phyloP scores from a whole-genome alignment of 2,113 vertebrate genomes.

The Addax nasomaculatus region DNA sequence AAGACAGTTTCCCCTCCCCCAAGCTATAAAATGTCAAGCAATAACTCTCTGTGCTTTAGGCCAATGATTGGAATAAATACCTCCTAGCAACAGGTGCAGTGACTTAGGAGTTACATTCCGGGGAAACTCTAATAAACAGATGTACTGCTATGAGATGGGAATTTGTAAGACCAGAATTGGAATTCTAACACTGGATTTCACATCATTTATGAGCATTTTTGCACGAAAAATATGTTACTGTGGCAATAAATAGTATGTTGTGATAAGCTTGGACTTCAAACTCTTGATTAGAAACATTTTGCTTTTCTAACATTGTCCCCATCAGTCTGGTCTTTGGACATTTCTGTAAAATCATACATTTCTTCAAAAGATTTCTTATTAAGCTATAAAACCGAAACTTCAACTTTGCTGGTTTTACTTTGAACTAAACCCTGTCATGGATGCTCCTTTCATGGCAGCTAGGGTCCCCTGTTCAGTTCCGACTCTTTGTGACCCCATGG shows the following conservation, averaged over 20 bases:
- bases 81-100: constrained; percentile 79
- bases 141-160: constrained; percentile 60
- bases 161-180: constrained; percentile 33
- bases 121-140: constrained; percentile 73
- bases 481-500: not conserved
- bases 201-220: constrained; percentile 59
- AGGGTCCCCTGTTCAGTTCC: not conserved
- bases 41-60: constrained; percentile 75
- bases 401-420: constrained; percentile 54
- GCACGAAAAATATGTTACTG: constrained; percentile 55
- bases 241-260: constrained; percentile 79
- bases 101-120: constrained; percentile 74
- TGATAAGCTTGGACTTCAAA: constrained; percentile 68
- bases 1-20: constrained; percentile 68
- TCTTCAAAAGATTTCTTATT: constrained; percentile 57
- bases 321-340: constrained; percentile 46
- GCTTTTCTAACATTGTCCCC: constrained; percentile 61
- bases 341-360: constrained; percentile 17
- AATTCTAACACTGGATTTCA: constrained; percentile 46
- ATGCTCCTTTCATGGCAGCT: constrained; percentile 37
- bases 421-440: constrained; percentile 65
- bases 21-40: constrained; percentile 80
- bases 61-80: constrained; percentile 77
- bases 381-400: constrained; percentile 71
- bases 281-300: constrained; percentile 70